These are phyloP conservation scores for Pherbina coryleti DNA, from an alignment of 2,888 invertebrate genomes.

Conservation along the genomic window DNA sequence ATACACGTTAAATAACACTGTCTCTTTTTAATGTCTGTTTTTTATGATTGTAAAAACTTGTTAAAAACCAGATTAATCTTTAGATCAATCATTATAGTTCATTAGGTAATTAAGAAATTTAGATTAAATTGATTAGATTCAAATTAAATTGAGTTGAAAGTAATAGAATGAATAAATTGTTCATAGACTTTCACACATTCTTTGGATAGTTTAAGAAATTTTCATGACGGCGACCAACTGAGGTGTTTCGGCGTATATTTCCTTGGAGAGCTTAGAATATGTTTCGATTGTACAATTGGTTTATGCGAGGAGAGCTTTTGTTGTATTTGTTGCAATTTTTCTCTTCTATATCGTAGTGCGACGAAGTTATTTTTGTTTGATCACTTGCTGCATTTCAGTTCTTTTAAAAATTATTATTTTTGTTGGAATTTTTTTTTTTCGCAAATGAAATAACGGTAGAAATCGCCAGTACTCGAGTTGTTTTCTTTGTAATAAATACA, in stretches of 20 bases:
- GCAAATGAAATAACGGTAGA: not conserved
- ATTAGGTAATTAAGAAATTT: not conserved
- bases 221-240: slow-evolving; percentile 12
- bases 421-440: too few relatives aligned
- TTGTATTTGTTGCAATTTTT: not conserved
- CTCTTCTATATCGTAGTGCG: not conserved
- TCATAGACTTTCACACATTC: not conserved
- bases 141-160: not conserved
- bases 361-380: not conserved
- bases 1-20: too few relatives aligned
- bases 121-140: not conserved
- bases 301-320: slow-evolving; percentile 26
- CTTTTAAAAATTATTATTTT: not conserved
- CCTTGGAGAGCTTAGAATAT: not conserved
- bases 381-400: not conserved
- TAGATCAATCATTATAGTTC: not conserved
- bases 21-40: too few relatives aligned
- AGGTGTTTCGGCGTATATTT: not conserved
- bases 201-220: not conserved
- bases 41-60: not conserved
- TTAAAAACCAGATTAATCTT: not conserved
- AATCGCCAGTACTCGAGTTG: not conserved
- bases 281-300: slow-evolving; percentile 21
- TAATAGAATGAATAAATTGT: not conserved
- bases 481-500: not conserved